phyloP scores from a whole-genome alignment of 2,888 invertebrate genomes.

The Cephus rjabovi region DNA sequence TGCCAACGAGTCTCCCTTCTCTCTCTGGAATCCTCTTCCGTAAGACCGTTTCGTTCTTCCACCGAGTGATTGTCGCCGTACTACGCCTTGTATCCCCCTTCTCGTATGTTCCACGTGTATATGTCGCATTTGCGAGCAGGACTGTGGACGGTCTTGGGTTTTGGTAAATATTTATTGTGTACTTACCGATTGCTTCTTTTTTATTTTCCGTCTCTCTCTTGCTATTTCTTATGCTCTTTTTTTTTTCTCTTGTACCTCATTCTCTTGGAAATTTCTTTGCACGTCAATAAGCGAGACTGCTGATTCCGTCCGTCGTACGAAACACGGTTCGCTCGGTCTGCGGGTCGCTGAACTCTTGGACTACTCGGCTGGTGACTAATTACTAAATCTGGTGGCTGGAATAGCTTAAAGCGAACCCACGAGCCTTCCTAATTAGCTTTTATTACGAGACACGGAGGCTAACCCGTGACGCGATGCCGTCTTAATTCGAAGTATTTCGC shows the following conservation, averaged over 20 bases:
- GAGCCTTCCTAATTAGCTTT: neutral
- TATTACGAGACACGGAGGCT: neutral
- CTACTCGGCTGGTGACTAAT: neutral
- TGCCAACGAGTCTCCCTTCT: neutral
- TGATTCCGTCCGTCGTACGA: neutral
- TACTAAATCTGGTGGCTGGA: neutral
- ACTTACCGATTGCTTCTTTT: neutral
- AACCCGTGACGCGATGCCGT: neutral
- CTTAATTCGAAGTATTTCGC: neutral
- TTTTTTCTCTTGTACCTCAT: neutral
- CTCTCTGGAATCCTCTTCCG: neutral
- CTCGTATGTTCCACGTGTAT: too few species aligned
- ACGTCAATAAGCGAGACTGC: neutral
- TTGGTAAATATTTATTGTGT: neutral
- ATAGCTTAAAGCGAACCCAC: neutral
- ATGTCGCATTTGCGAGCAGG: too few species aligned
- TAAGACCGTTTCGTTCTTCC: neutral
- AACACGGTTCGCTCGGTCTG: neutral
- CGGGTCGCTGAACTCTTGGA: neutral
- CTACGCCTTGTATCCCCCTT: too few species aligned
- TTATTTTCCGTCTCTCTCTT: neutral
- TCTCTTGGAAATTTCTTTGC: neutral
- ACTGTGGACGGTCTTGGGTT: neutral
- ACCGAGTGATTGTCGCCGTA: too few species aligned
- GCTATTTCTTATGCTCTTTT: neutral